phyloP scores from a whole-genome alignment of 2,888 invertebrate species.

The Pristionchus arcanus region DNA sequence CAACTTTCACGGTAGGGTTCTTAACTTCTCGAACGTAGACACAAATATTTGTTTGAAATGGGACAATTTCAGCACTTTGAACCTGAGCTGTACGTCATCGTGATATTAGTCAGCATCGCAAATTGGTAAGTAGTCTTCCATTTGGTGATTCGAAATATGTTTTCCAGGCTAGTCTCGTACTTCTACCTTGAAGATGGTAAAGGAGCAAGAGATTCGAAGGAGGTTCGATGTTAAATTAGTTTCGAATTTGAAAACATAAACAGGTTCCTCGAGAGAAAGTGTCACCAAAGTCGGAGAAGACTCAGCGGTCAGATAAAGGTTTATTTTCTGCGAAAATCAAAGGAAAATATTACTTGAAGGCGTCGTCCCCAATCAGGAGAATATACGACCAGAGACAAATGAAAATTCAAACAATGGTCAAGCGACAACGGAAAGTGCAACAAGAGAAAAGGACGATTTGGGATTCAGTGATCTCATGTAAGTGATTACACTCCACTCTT shows the following conservation, averaged over 20 bases:
- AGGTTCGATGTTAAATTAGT: background rate
- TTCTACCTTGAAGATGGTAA: slow-evolving; percentile 34
- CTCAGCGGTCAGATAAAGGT: background rate
- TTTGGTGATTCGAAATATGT: background rate
- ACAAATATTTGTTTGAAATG: no score
- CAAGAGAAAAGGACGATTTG: background rate
- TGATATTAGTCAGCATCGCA: background rate
- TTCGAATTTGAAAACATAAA: background rate
- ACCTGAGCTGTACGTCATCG: slow-evolving; percentile 26
- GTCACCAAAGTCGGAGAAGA: background rate
- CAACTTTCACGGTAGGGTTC: background rate
- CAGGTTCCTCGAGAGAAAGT: background rate
- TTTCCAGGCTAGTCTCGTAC: slow-evolving; percentile 29
- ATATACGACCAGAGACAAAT: background rate
- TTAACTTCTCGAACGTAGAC: background rate
- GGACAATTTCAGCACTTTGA: background rate
- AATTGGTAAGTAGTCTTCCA: background rate
- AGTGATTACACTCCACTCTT: background rate
- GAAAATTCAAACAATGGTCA: background rate
- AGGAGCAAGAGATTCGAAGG: background rate
- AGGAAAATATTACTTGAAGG: background rate
- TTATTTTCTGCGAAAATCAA: background rate
- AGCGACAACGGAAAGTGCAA: background rate
- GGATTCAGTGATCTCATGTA: slow-evolving; percentile 5
- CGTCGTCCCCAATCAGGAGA: background rate